Base-by-base conservation (phyloP, 2,888 invertebrate genomes). In the Apocheima hispidaria region DNA sequence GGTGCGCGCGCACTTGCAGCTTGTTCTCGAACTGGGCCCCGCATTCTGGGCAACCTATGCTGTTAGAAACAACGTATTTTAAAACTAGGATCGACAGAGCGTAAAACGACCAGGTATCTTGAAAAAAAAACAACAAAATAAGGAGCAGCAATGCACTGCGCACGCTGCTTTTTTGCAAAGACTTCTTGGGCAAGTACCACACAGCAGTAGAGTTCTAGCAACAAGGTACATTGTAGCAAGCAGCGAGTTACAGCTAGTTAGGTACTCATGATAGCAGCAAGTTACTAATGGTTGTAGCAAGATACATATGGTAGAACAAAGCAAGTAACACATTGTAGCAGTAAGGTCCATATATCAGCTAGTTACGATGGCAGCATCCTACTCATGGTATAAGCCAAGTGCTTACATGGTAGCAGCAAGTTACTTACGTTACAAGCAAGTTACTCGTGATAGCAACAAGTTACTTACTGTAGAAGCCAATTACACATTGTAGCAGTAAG, bases 21-120 rank as follows among this genome's bases (percentile, higher is more conserved):
- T 65, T 65, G 30, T 66, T 53, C 0, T 48, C 43, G 1, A 68
- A 63, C n/a, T 65, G 55, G 0, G 53, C 2, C 0, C 68, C 68
- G 52, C 70, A 68, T 36, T 70, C 66, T 5, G 68, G 66, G 6
- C 70, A 70, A 10, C 66, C 70, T 30, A 65, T 59, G 4, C 68
- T 68, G 55, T 14, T n/a, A n/a, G n/a, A n/a, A n/a, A n/a, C n/a
- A n/a, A n/a, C n/a, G n/a, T n/a, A n/a, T n/a, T n/a, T n/a, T n/a
- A n/a, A n/a, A n/a, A n/a, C n/a, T n/a, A n/a, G n/a, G n/a, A n/a
- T n/a, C n/a, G n/a, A n/a, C n/a, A n/a, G n/a, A n/a, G n/a, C n/a
- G n/a, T n/a, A n/a, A n/a, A n/a, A n/a, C n/a, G n/a, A n/a, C n/a
- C n/a, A n/a, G n/a, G n/a, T n/a, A n/a, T n/a, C n/a, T n/a, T n/a